Conservation (phyloP, 2,888 invertebrate species). For the Bombylius major region DNA sequence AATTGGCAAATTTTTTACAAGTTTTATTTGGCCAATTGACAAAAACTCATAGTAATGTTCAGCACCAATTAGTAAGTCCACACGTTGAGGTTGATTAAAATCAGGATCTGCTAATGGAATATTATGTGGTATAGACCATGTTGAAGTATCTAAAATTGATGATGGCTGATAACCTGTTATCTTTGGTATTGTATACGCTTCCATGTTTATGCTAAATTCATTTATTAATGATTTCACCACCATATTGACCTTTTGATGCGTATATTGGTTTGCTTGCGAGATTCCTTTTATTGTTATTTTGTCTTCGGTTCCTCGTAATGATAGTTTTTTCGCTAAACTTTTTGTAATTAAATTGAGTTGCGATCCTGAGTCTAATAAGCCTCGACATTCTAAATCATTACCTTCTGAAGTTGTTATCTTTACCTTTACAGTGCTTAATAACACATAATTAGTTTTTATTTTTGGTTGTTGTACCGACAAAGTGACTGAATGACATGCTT, state of each 20-base stretch:
- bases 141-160: not conserved
- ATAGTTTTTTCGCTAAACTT: not conserved
- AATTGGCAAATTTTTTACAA: not conserved
- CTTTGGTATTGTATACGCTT: not conserved
- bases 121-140: not conserved
- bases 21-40: not conserved
- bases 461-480: no score
- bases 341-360: not conserved
- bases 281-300: not conserved
- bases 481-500: not conserved
- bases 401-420: not conserved
- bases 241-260: not conserved
- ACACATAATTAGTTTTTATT: not conserved
- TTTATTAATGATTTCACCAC: not conserved
- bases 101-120: not conserved
- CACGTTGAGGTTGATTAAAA: not conserved
- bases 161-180: not conserved
- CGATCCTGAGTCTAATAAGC: not conserved
- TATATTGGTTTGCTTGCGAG: no score
- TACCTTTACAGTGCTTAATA: not conserved
- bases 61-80: not conserved
- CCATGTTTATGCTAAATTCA: not conserved
- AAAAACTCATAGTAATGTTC: not conserved
- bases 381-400: not conserved
- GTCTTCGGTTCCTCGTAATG: not conserved